Evolutionary conservation across 2,888 invertebrate species (phyloP), one percentile per base, ranked within the genome.

Genomic region (Metacarcinus magister): DNA sequence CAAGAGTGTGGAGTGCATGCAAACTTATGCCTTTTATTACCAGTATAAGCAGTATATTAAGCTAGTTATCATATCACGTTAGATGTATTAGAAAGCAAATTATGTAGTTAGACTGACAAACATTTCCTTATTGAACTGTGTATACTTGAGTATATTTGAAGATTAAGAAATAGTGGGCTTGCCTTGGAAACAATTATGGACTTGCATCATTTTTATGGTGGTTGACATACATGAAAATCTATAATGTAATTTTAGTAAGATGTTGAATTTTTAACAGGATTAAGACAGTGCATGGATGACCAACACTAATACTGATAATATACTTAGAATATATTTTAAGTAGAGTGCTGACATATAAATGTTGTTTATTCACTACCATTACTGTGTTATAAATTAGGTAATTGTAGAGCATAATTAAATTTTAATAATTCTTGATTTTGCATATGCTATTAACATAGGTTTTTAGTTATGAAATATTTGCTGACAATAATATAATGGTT

Each of bases 141-240:
- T 75, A 75, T 75, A 75, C n/a, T 75, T 75, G 75, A 75, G 75
- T 75, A 75, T 75, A n/a, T n/a, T 28, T 75, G 28, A 28, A 75
- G 28, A 7, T 28, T 39, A 39, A 39, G 39, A 39, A 39, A 39
- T 39, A 39, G 39, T 39, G 39, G 39, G 39, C 39, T 39, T 28
- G 75, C n/a, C 75, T 28, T 28, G 75, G 10, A 75, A n/a, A 75
- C 23, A 28, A 23, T 67, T 75, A n/a, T 28, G n/a, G 28, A 75
- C 60, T 60, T 60, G 23, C 60, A 60, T 0, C 19, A 60, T 60
- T 60, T 23, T 60, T 23, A 60, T 0, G 60, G 13, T 48, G 5
- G 60, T 19, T 60, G 23, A 60, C 60, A 60, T 60, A 23, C 60
- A 60, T 19, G 19, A 23, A 60, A 60, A 23, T 60, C 23, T 3